phyloP scores from a whole-genome alignment of 2,797 vertebrate genomes.

The Petrocephalus schoutedeni region DNA sequence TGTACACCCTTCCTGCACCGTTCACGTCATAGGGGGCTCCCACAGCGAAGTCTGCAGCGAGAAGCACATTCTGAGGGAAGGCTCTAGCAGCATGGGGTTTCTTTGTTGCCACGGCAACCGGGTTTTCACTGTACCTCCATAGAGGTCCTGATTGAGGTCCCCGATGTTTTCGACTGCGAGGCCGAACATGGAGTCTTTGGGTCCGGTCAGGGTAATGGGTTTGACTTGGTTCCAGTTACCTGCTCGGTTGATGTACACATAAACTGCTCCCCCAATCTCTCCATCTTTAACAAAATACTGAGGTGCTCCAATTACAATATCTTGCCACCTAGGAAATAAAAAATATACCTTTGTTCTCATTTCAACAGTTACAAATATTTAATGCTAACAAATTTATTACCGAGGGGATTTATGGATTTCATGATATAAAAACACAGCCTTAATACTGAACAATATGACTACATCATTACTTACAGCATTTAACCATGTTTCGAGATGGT shows the following conservation, averaged over 20 bases:
- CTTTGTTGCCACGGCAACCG: background rate
- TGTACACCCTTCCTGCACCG: constrained; percentile 78
- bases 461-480: background rate
- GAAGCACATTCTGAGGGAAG: background rate
- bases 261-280: constrained; percentile 86
- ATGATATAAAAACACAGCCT: background rate
- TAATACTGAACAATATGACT: background rate
- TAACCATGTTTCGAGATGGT: background rate
- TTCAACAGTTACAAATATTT: background rate
- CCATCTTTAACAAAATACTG: constrained; percentile 87
- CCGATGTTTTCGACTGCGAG: constrained; percentile 87
- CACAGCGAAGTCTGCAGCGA: constrained; percentile 79
- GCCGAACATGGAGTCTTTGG: constrained; percentile 92
- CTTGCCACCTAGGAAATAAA: constrained; percentile 76
- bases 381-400: background rate
- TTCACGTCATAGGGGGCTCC: constrained; percentile 83
- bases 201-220: constrained; percentile 77
- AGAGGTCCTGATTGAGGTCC: constrained; percentile 87
- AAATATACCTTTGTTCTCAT: background rate
- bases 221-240: constrained; percentile 74
- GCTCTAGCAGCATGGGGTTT: background rate
- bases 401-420: background rate
- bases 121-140: constrained; percentile 71
- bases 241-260: constrained; percentile 81
- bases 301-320: constrained; percentile 90